Conservation (phyloP, 23 tunicate species). For the Pegea sp. region DNA sequence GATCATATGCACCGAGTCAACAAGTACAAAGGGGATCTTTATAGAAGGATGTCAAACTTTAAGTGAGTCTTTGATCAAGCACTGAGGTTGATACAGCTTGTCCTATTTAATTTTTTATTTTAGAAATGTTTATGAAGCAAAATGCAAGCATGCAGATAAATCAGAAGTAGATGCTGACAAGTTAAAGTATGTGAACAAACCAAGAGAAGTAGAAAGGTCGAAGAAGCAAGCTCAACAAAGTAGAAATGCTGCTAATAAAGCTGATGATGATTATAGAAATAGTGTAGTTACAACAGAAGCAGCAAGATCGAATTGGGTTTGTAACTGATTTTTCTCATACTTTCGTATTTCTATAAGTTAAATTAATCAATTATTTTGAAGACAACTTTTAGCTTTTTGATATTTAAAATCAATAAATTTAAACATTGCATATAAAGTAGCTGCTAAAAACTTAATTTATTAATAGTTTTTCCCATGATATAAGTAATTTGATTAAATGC, state of each 20-base stretch:
- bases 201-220: slow-evolving; percentile 59
- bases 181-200: slow-evolving; percentile 32
- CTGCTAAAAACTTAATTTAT: too few relatives aligned
- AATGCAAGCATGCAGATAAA: slow-evolving; percentile 49
- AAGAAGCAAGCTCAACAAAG: slow-evolving; percentile 16
- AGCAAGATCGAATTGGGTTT: slow-evolving; percentile 43
- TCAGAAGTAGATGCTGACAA: slow-evolving; percentile 58
- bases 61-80: slow-evolving; percentile 34
- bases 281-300: slow-evolving; percentile 21
- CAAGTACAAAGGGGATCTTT: slow-evolving; percentile 45
- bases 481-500: too few relatives aligned
- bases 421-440: too few relatives aligned
- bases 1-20: slow-evolving; percentile 40
- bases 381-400: too few relatives aligned
- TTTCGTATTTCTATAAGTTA: not conserved
- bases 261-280: slow-evolving; percentile 62
- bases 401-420: too few relatives aligned
- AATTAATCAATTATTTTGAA: not conserved
- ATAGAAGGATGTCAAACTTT: slow-evolving; percentile 33
- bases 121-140: slow-evolving; percentile 44
- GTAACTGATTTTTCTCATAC: not conserved
- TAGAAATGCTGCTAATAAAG: slow-evolving; percentile 20
- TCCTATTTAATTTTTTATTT: not conserved
- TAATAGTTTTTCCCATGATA: too few relatives aligned
- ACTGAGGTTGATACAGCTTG: not conserved